A percentile compares a stretch with the other conserved stretches of the same genome.
Conservation (phyloP, 2,797 vertebrate species). For the Tenualosa ilisha region DNA sequence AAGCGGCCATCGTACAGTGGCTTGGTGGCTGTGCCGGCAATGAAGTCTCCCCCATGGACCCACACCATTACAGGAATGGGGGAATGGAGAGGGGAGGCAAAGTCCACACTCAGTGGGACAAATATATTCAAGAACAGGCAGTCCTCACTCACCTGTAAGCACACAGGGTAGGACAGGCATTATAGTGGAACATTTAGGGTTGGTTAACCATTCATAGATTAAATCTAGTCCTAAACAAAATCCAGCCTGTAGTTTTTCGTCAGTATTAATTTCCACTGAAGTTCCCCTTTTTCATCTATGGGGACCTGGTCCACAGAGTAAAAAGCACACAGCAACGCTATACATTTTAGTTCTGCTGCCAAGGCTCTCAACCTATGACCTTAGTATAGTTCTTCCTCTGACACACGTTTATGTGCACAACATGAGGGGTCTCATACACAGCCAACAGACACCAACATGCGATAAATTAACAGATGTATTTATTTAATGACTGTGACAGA, state of each 20-base stretch:
- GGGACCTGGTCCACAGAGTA: too few relatives aligned
- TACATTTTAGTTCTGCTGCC: not conserved
- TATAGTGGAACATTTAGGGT: not conserved
- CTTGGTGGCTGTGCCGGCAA: constrained; percentile 74
- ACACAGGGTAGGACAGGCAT: not conserved
- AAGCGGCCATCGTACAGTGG: constrained; percentile 74
- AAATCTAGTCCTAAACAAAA: too few relatives aligned
- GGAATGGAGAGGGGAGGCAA: constrained; percentile 53
- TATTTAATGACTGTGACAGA: too few relatives aligned
- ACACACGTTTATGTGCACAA: not conserved
- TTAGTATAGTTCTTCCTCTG: not conserved
- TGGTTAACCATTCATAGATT: too few relatives aligned
- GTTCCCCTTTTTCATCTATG: too few relatives aligned
- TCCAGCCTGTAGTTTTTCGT: too few relatives aligned
- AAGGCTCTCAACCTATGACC: not conserved
- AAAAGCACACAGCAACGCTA: not conserved
- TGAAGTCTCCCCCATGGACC: constrained; percentile 79
- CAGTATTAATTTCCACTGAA: too few relatives aligned
- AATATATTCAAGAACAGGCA: constrained; percentile 78
- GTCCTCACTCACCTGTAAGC: constrained; percentile 73
- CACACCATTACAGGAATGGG: constrained; percentile 74
- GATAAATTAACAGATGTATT: too few relatives aligned
- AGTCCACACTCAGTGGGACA: constrained; percentile 65
- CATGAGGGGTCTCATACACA: not conserved
- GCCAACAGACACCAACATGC: too few relatives aligned